A percentile compares a stretch with the other conserved stretches of the same genome.
Evolutionary conservation across 2,113 vertebrate species (phyloP).

Genomic region (Sturnira hondurensis): DNA sequence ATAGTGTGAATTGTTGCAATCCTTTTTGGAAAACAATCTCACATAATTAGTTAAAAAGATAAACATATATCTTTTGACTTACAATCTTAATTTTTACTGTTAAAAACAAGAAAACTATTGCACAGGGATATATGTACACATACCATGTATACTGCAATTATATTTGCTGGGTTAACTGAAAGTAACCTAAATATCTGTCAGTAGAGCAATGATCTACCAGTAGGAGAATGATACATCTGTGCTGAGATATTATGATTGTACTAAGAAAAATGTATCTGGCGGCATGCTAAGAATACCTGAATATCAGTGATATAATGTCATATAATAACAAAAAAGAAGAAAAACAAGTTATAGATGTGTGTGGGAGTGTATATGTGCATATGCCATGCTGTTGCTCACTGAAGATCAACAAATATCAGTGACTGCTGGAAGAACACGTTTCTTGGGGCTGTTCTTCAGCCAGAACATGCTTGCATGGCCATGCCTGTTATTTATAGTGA

Average conservation of each 20-base stretch:
- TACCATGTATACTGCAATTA: background rate
- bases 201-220: background rate
- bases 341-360: background rate
- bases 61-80: background rate
- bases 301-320: background rate
- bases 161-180: conserved; percentile 8
- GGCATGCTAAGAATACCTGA: background rate
- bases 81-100: background rate
- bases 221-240: background rate
- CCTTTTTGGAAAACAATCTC: background rate
- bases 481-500: conserved; percentile 14
- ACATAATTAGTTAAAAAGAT: background rate
- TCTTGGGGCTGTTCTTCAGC: background rate
- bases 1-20: background rate
- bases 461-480: background rate
- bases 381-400: background rate
- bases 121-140: background rate
- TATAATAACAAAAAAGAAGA: background rate
- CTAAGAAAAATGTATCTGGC: background rate
- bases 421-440: background rate
- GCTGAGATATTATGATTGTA: background rate
- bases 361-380: background rate
- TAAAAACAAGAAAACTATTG: background rate
- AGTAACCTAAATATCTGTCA: background rate
- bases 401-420: background rate